phyloP scores from a whole-genome alignment of 2,113 vertebrate species.

The Reinhardtius hippoglossoides region DNA sequence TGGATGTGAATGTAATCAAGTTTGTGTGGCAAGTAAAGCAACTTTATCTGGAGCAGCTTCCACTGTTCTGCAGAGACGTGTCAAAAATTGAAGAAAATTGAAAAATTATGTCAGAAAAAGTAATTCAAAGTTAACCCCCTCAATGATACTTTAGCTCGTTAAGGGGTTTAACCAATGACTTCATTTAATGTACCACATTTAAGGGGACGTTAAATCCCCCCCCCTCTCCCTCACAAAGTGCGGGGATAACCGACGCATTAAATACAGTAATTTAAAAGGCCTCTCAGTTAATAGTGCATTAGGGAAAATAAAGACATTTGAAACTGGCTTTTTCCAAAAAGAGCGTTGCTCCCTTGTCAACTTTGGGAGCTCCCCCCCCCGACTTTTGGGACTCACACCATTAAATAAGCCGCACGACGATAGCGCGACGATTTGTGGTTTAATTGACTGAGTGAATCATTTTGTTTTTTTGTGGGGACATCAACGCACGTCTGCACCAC shows the following conservation, averaged over 20 bases:
- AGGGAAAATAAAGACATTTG: conserved; percentile 5
- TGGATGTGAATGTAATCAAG: not conserved
- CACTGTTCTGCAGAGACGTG: too few relatives aligned
- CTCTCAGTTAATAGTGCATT: not conserved
- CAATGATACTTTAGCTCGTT: conserved; percentile 9
- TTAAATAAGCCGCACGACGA: not conserved
- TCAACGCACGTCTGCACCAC: not conserved
- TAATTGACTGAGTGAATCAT: not conserved
- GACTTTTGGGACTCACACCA: not conserved
- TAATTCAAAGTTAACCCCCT: not conserved
- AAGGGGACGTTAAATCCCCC: not conserved
- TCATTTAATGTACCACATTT: conserved; percentile 14
- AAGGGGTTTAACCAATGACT: conserved; percentile 22
- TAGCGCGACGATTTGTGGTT: not conserved
- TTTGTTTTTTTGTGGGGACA: not conserved
- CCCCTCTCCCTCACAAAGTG: conserved; percentile 7
- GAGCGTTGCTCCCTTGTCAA: not conserved
- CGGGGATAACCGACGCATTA: not conserved
- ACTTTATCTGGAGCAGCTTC: too few relatives aligned
- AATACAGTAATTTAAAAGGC: conserved; percentile 16
- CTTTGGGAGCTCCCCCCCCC: not conserved
- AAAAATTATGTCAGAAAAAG: too few relatives aligned
- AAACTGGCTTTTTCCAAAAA: not conserved
- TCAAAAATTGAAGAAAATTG: too few relatives aligned
- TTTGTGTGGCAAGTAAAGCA: not conserved